Evolutionary conservation across 1,140 invertebrate genomes (phyloP).

Genomic region (Chionoecetes opilio): DNA sequence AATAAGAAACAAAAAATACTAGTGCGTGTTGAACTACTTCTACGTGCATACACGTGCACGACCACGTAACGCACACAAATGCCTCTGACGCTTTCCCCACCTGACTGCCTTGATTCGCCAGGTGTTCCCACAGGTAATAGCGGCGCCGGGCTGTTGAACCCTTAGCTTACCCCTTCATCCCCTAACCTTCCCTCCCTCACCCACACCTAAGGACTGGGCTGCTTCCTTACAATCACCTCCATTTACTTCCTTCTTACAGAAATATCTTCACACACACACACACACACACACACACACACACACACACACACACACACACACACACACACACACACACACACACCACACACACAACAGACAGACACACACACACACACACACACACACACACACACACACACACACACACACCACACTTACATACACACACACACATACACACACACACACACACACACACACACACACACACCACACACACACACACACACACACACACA

Average conservation of each 20-base stretch:
- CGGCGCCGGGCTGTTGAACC: background rate
- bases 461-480: no score
- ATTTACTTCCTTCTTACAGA: no score
- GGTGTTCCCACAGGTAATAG: constrained; percentile 45
- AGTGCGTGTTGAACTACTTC: no score
- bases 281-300: background rate
- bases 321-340: no score
- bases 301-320: background rate
- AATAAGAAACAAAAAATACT: no score
- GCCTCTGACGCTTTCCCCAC: background rate
- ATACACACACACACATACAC: no score
- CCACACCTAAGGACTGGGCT: background rate
- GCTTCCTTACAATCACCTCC: no score
- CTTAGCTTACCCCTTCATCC: background rate
- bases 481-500: no score
- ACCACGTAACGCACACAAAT: constrained; percentile 31
- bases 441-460: no score
- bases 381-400: background rate
- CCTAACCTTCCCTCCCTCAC: background rate
- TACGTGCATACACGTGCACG: constrained; percentile 4
- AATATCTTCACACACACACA: background rate
- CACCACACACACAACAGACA: no score
- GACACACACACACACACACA: background rate
- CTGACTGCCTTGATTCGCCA: background rate
- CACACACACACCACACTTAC: no score